Base-by-base conservation (phyloP, 2,888 invertebrate species). In the Sesia bembeciformis region DNA sequence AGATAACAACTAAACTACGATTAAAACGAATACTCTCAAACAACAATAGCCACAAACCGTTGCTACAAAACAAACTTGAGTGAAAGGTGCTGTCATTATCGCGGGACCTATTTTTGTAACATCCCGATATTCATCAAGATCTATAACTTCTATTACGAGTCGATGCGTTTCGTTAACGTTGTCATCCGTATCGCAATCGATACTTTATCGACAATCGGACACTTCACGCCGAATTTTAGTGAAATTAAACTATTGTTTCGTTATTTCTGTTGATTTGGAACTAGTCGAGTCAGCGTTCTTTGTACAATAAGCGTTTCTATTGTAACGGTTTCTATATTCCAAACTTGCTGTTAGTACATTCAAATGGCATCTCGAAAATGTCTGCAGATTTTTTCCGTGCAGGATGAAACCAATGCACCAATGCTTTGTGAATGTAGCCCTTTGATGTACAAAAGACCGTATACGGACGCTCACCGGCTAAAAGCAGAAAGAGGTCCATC, bases 151-250 rank as follows among this genome's bases (percentile, higher is more conserved):
- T 74, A 67, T 73, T 70, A 69, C 73, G 71, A 71, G 61, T 60
- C 67, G 61, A 67, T 72, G 71, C 76, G 72, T 76, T 80, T 72
- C 74, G 73, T 74, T 72, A 74, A 69, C 72, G 69, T 70, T 74
- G 76, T 78, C 77, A 70, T 74, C 70, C 68, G 72, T 71, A 70
- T 74, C 74, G 75, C 69, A 75, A 70, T 64, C 65, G 65, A 64
- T 60, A 66, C 62, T 68, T 67, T 63, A 73, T 71, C 72, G 68
- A 64, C 74, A 74, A 78, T 79, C 78, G 71, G 66, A 70, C 72
- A 73, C 74, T 81, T 79, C 80, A 80, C 75, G 78, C 72, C 62
- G 72, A 71, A 73, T 78, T 78, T 70, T 63, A 62, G 62, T 50
- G 7, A 50, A 50, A 50, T 50, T 50, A 50, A 50, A 50, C 50